Conservation (phyloP, 2,888 invertebrate species). For the Sthenelais limicola region DNA sequence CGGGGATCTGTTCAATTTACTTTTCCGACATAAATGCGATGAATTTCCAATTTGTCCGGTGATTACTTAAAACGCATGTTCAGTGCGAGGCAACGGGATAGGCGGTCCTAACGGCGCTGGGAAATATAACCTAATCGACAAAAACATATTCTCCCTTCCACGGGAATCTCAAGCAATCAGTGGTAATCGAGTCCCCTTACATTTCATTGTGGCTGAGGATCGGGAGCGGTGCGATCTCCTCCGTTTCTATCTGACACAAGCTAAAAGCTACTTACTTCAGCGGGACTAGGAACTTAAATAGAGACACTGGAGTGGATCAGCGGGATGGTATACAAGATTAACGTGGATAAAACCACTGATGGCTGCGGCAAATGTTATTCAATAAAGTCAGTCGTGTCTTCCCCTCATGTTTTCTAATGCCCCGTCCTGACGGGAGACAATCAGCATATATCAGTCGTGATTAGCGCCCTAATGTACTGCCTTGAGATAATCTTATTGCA, state of each 20-base stretch:
- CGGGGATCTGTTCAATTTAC: slow-evolving; percentile 42
- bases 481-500: no score
- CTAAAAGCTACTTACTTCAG: neutral
- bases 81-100: slow-evolving; percentile 21
- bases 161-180: slow-evolving; percentile 18
- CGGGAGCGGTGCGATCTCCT: neutral
- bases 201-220: slow-evolving; percentile 23
- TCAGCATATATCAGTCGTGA: no score
- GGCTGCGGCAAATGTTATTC: slow-evolving; percentile 14
- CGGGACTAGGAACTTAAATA: neutral
- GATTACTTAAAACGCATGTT: slow-evolving; percentile 41
- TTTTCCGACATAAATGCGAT: slow-evolving; percentile 38
- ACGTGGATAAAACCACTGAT: slow-evolving; percentile 22
- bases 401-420: slow-evolving; percentile 8
- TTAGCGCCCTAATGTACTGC: no score
- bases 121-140: slow-evolving; percentile 41
- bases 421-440: no score
- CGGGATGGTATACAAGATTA: slow-evolving; percentile 24
- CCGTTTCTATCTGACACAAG: neutral
- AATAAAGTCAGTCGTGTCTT: slow-evolving; percentile 11
- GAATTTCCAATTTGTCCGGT: slow-evolving; percentile 40
- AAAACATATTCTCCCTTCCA: slow-evolving; percentile 41
- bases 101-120: neutral
- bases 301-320: neutral
- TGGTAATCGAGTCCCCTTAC: slow-evolving; percentile 17